A percentile compares a stretch with the other conserved stretches of the same genome.
phyloP scores from a whole-genome alignment of 2,113 vertebrate species.

The Ophiodon elongatus region DNA sequence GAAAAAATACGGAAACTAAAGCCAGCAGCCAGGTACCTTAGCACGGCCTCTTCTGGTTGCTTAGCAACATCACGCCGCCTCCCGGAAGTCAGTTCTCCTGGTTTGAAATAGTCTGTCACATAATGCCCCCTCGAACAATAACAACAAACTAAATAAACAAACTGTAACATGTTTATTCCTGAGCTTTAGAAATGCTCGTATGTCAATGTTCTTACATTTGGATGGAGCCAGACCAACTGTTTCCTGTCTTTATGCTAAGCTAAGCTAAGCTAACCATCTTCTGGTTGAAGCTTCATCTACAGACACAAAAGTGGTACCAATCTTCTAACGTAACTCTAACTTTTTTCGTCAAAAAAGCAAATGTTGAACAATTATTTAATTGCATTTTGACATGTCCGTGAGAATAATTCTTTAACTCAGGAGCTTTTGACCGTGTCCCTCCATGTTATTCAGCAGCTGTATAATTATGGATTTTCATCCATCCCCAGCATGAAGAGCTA shows the following conservation, averaged over 20 bases:
- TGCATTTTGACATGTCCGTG: neutral
- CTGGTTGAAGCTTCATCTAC: neutral
- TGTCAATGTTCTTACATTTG: neutral
- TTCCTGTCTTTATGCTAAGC: no score
- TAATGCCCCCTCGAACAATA: no score
- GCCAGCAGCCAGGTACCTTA: neutral
- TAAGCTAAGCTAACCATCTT: neutral
- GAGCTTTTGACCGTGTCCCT: neutral
- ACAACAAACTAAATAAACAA: no score
- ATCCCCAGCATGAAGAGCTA: constrained; percentile 93
- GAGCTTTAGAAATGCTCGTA: neutral
- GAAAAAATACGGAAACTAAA: neutral
- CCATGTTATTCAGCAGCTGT: neutral
- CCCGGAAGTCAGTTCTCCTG: neutral
- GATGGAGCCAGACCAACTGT: neutral
- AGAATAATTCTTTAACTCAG: neutral
- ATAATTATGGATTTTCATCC: neutral
- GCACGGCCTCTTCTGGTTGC: neutral
- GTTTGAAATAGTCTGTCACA: neutral
- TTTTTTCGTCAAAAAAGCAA: accelerated
- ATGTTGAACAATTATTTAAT: neutral
- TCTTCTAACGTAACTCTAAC: neutral
- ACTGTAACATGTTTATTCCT: neutral
- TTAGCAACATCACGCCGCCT: neutral
- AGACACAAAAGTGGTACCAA: neutral